These are phyloP conservation scores for Sphecodes monilicornis DNA, from an alignment of 2,888 invertebrate genomes.

Conservation along the genomic window DNA sequence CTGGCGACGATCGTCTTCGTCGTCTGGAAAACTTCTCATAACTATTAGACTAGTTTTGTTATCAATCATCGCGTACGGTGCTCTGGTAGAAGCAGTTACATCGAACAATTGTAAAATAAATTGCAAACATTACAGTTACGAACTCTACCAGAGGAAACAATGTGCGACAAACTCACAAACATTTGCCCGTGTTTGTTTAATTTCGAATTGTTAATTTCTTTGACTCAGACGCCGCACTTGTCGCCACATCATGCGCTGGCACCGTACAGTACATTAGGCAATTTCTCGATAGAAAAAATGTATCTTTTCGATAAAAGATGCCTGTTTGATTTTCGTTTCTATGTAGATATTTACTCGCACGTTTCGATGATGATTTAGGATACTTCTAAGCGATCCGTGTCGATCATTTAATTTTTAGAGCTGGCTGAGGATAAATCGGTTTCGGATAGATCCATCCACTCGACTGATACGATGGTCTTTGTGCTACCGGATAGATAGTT, in stretches of 20 bases:
- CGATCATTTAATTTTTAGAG: background rate
- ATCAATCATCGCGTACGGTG: background rate
- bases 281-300: no score
- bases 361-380: background rate
- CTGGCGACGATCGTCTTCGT: background rate
- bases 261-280: background rate
- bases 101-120: background rate
- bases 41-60: background rate
- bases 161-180: background rate
- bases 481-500: slow-evolving; percentile 73
- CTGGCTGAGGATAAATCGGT: slow-evolving; percentile 44
- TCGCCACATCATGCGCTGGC: background rate
- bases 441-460: slow-evolving; percentile 69
- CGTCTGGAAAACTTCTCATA: background rate
- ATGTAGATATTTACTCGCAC: background rate
- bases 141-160: background rate
- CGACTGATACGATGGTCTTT: slow-evolving; percentile 68
- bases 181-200: background rate
- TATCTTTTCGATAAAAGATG: no score
- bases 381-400: no score
- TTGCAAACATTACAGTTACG: background rate
- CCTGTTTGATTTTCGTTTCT: background rate
- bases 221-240: background rate
- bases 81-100: no score
- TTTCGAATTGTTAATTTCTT: background rate